Evolutionary conservation across 2,888 invertebrate species (phyloP).

Genomic region (Chrysina gloriosa): DNA sequence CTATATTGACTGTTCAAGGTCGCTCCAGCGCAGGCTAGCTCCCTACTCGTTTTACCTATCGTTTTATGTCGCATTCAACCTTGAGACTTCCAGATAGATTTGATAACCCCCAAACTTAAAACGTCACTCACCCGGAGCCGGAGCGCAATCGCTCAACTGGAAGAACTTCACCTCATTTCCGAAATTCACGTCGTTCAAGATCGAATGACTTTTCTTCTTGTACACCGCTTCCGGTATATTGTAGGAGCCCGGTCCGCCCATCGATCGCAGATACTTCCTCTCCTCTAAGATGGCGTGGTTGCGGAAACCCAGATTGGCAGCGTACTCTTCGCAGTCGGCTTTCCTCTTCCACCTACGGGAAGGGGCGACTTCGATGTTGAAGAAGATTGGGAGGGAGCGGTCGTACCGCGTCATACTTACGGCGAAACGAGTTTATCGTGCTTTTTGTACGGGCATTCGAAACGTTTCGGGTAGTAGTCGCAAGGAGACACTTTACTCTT

Average conservation of each 20-base stretch:
- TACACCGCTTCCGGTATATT: conserved; percentile 49
- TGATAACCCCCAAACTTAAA: background rate
- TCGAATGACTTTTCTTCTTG: conserved; percentile 45
- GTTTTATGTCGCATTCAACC: too few species aligned
- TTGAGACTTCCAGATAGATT: too few species aligned
- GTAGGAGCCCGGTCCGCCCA: conserved; percentile 53
- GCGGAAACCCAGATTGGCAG: conserved; percentile 52
- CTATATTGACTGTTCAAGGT: too few species aligned
- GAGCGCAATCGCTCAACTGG: conserved; percentile 44
- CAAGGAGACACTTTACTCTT: conserved; percentile 49
- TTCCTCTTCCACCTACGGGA: conserved; percentile 53
- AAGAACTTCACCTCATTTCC: conserved; percentile 51
- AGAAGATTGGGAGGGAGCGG: background rate
- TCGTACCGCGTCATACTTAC: conserved; percentile 1
- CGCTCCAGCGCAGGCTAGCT: too few species aligned
- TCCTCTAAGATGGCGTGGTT: conserved; percentile 49
- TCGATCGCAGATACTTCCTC: conserved; percentile 45
- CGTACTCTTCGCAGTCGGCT: conserved; percentile 52
- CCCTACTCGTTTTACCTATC: too few species aligned
- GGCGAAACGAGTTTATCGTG: conserved; percentile 35
- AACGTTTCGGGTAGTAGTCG: conserved; percentile 46
- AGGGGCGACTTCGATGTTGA: background rate
- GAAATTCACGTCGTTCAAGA: conserved; percentile 49
- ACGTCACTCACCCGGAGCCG: conserved; percentile 50
- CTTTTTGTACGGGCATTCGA: conserved; percentile 46